Evolutionary conservation across 1,140 invertebrate species (phyloP), one percentile per base, ranked within the genome.

Genomic region (Eupeodes corollae): DNA sequence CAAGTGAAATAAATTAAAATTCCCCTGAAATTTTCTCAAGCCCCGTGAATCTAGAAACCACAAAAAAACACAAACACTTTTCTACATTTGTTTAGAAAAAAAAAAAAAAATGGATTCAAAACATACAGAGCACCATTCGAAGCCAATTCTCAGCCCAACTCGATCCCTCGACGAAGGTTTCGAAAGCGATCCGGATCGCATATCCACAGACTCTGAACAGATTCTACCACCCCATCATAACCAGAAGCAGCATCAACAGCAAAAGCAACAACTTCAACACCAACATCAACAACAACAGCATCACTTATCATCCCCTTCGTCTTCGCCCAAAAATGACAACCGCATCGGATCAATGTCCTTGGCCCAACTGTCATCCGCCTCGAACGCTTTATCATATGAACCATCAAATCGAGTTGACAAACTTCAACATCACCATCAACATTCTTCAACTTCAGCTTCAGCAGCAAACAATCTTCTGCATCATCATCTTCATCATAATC

Each of bases 161-260:
- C 61, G 65, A 63, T 68, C 66, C 56, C 63, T 68, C 49, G 66
- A 68, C 46, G 66, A 68, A 66, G 66, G 66, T 60, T 68, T 68
- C 56, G 66, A 68, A 68, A 68, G 65, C 61, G 66, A 68, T 68
- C 66, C 66, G 56, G 66, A 68, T 65, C 63, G 66, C 48, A 61
- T 68, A 58, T 66, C 63, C 47, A 68, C 66, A 42, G 65, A 68
- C 66, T 66, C 66, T 54, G 66, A 68, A 61, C 62, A 65, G 8
- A 26, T 26, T 26, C 21, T 26, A 26, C 21, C 21, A 3, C n/a
- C n/a, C n/a, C n/a, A n/a, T 57, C 58, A 59, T 61, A 64, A 55
- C 35, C 52, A 56, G 34, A 42, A 50, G 47, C 43, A 43, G 33
- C 21, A 41, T 12, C 35, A 39, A 13, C 32, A 34, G 35, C 43